phyloP scores from a whole-genome alignment of 2,888 invertebrate species.

The Thera obeliscata region DNA sequence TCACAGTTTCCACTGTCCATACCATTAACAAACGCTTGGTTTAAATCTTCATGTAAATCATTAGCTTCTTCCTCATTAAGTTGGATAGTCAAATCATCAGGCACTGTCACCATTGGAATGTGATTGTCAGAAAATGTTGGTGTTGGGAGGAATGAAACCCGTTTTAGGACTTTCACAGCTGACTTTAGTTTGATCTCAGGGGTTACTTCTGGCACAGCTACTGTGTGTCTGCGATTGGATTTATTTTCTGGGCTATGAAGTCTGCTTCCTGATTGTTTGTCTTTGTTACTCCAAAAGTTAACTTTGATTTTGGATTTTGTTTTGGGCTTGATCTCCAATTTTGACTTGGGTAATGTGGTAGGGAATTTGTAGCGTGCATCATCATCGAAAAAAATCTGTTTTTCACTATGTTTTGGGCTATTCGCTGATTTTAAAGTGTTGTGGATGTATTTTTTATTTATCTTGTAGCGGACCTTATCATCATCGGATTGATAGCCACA shows the following conservation, averaged over 20 bases:
- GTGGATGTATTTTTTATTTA: slow-evolving; percentile 66
- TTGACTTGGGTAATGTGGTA: slow-evolving; percentile 55
- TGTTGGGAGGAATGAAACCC: slow-evolving; percentile 75
- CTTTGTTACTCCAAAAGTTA: slow-evolving; percentile 79
- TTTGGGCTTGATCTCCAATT: slow-evolving; percentile 64
- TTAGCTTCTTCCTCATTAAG: slow-evolving; percentile 79
- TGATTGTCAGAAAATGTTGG: slow-evolving; percentile 76
- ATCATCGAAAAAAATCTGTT: slow-evolving; percentile 61
- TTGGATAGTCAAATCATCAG: slow-evolving; percentile 80
- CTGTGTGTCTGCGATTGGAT: slow-evolving; percentile 65
- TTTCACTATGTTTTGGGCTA: slow-evolving; percentile 50
- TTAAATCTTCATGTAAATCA: slow-evolving; percentile 70
- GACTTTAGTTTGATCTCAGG: slow-evolving; percentile 57
- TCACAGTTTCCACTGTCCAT: slow-evolving; percentile 40
- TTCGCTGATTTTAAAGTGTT: slow-evolving; percentile 50
- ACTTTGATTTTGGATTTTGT: slow-evolving; percentile 75
- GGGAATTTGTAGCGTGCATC: slow-evolving; percentile 72
- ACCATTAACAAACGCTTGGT: slow-evolving; percentile 63
- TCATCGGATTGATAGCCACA: slow-evolving; percentile 75
- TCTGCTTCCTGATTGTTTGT: slow-evolving; percentile 59
- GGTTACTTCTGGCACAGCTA: slow-evolving; percentile 51
- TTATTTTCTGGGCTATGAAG: slow-evolving; percentile 56
- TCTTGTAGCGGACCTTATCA: slow-evolving; percentile 72
- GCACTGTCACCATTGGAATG: slow-evolving; percentile 79
- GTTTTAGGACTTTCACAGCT: slow-evolving; percentile 69